Conservation (phyloP, 2,797 vertebrate genomes). For the Xiphorhynchus erythropygius region DNA sequence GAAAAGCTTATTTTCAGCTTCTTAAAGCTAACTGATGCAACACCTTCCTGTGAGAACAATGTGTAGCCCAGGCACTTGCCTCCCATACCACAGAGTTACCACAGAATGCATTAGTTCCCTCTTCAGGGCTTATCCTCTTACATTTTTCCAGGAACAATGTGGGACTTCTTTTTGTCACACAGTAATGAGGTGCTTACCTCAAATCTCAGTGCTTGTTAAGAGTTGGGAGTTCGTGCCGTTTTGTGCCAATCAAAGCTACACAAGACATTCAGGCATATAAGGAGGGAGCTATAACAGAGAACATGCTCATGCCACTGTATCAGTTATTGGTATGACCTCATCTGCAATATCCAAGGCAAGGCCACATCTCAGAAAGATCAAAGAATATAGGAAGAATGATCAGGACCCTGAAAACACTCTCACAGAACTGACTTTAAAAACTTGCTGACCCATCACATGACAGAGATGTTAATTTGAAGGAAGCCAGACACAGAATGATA, state of each 20-base stretch:
- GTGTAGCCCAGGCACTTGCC: neutral
- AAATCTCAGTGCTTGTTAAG: neutral
- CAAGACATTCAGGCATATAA: accelerated
- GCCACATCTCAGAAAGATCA: neutral
- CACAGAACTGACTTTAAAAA: neutral
- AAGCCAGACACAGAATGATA: neutral
- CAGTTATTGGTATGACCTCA: neutral
- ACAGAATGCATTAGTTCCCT: neutral
- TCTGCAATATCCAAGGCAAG: neutral
- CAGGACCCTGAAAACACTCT: neutral
- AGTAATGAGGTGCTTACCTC: neutral
- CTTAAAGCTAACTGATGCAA: neutral
- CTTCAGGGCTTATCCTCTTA: neutral
- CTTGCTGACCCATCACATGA: neutral
- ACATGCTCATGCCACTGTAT: accelerated
- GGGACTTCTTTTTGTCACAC: neutral
- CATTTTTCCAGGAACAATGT: neutral
- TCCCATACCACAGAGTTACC: neutral
- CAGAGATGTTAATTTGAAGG: neutral
- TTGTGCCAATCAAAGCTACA: neutral
- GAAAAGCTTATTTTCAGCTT: constrained; percentile 24
- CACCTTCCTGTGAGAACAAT: neutral
- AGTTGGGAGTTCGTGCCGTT: neutral
- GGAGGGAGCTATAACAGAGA: neutral
- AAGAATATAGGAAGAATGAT: neutral